Evolutionary conservation across 2,113 vertebrate genomes (phyloP), one percentile per base, ranked within the genome.

Genomic region (Emydura subglobosa): DNA sequence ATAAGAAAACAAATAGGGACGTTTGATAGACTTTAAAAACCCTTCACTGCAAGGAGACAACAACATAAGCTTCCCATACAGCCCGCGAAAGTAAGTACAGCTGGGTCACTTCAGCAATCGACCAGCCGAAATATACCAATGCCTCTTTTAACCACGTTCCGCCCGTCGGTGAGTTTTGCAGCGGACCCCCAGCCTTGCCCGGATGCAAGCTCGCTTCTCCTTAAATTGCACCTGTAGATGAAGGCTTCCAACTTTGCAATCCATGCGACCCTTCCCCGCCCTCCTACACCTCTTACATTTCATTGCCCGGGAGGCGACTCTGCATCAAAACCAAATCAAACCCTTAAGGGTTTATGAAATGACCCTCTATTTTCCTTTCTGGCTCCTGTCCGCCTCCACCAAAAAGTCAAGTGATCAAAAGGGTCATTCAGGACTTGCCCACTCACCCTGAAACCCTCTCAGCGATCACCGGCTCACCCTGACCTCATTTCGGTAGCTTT

Each of bases 11-110:
- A 80, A 84, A 91, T 1, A 11, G 6, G 3, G 7, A 4, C 13
- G 2, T 78, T 49, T 51, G 6, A 39, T 31, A 79, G 44, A 25
- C 24, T 80, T 81, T 39, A 21, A 8, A 65, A 27, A 80, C 7
- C 53, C 55, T 21, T 25, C 31, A 5, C 54, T 44, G 65, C 4
- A 2, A 42, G 14, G 16, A 88, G 42, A 65, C 6, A 31, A 13
- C 5, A 4, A 0, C 17, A 10, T 10, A 54, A 3, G 82, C 76
- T 10, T 21, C 21, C 9, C 9, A 5, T 10, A 10, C n/a, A 22
- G 9, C 65, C 65, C 5, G 19, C 9, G 49, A 39, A 47, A 12
- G 5, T 13, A 89, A 31, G 10, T 9, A 57, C 96, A 97, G 96
- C 95, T 96, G 65, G 34, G 34, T 9, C 16, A 9, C 65, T 39